Evolutionary conservation across 2,113 vertebrate species (phyloP), one percentile per base, ranked within the genome.

Genomic region (Cyprinodon variegatus): DNA sequence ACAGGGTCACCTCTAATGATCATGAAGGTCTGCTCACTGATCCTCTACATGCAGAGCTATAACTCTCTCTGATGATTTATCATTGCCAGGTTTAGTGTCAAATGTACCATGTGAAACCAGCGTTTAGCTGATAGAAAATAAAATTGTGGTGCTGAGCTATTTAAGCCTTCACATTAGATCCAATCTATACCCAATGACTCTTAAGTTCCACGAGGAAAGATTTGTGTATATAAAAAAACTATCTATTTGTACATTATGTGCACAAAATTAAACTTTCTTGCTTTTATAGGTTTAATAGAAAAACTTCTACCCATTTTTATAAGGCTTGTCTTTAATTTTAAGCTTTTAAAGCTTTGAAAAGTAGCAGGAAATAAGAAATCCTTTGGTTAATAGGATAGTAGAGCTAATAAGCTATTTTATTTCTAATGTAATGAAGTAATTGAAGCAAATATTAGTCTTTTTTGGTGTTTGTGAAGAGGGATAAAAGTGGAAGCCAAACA

Each of bases 401-500:
- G 40, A 9, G 41, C 41, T 4, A 9, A 41, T 46, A 40, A 38
- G 11, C 39, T 67, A 38, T 75, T 22, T 12, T 36, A 64, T 59
- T 59, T 67, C 40, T 38, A 40, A 63, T 48, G 14, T 70, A 57
- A 66, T 61, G 20, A 57, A 48, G 15, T 41, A n/a, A 6, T 9
- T 75, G 20, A 15, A 57, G 63, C 39, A 83, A 78, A 61, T 73
- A 36, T 46, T 36, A 62, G 39, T 70, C 65, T 7, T 76, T 66
- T 71, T 61, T 45, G 64, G 66, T 29, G 29, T 53, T 22, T 10
- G 50, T 61, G 72, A 1, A 4, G 62, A 29, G 8, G 8, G 37
- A 61, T 57, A 63, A 61, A 66, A 68, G 38, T 36, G 1, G 45
- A 41, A 9, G 40, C 46, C 67, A 69, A 79, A 74, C 86, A 91